Conservation (phyloP, 2,113 vertebrate species). For the Centropristis striata region DNA sequence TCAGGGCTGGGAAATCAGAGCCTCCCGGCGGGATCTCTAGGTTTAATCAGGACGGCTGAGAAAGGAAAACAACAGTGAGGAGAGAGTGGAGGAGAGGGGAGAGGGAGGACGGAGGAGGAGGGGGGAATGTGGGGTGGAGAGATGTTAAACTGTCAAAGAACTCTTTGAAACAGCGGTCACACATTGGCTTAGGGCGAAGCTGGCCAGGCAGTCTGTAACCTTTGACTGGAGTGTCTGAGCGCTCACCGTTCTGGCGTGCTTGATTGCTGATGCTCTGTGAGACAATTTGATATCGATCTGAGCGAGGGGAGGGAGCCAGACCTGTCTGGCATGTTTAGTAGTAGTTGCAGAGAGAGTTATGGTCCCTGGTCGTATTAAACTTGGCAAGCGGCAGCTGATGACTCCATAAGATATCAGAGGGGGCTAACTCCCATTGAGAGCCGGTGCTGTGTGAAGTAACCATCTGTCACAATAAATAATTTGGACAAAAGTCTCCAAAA, state of each 20-base stretch:
- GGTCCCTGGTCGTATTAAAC: conserved; percentile 59
- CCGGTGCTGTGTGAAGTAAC: conserved; percentile 25
- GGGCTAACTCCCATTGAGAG: conserved; percentile 33
- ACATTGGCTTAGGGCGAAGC: conserved; percentile 46
- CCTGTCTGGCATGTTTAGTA: conserved; percentile 71
- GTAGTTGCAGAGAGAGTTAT: conserved; percentile 66
- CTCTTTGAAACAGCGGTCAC: conserved; percentile 80
- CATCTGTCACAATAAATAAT: conserved; percentile 51
- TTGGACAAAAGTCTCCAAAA: conserved; percentile 26
- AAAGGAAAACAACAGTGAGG: conserved; percentile 68
- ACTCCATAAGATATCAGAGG: conserved; percentile 66
- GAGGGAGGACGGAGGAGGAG: conserved; percentile 11
- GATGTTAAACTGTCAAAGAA: conserved; percentile 87
- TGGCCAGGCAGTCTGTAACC: conserved; percentile 73
- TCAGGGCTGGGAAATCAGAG: conserved; percentile 69
- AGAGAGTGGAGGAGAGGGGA: conserved; percentile 4
- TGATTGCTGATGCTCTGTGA: conserved; percentile 67
- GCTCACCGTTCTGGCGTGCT: conserved; percentile 39
- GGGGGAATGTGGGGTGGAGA: conserved; percentile 8
- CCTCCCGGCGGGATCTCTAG: conserved; percentile 61
- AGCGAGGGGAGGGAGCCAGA: conserved; percentile 40
- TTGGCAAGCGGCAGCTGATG: conserved; percentile 61
- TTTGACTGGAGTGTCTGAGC: conserved; percentile 78
- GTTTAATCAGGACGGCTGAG: conserved; percentile 74
- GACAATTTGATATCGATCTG: conserved; percentile 75